A percentile compares a stretch with the other conserved stretches of the same genome.
Evolutionary conservation across 2,888 invertebrate species (phyloP).

Genomic region (Ptychoptera albimana): DNA sequence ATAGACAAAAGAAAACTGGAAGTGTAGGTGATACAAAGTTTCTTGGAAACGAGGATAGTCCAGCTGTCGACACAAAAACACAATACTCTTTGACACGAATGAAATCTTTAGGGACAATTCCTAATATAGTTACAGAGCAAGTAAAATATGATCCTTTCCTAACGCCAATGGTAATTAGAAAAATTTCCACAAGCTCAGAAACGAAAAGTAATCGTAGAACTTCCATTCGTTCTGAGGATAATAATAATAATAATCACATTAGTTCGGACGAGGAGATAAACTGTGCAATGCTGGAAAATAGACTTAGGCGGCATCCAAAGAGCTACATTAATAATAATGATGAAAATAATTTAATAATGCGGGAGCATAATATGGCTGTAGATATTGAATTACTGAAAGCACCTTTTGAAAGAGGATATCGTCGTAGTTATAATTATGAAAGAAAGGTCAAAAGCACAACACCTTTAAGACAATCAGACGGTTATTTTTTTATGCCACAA

Average conservation of each 20-base stretch:
- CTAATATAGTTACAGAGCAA: conserved; percentile 26
- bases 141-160: conserved; percentile 27
- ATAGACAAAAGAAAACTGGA: conserved; percentile 12
- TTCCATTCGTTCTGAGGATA: conserved; percentile 1
- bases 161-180: conserved; percentile 26
- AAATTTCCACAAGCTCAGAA: conserved; percentile 6
- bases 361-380: background rate
- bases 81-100: conserved; percentile 19
- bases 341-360: conserved; percentile 5
- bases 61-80: background rate
- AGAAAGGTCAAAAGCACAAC: conserved; percentile 18
- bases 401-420: conserved; percentile 26
- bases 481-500: conserved; percentile 14
- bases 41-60: conserved; percentile 25
- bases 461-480: conserved; percentile 21
- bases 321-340: background rate
- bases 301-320: background rate
- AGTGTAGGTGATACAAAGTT: conserved; percentile 30
- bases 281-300: background rate
- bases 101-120: conserved; percentile 30
- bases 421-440: conserved; percentile 19
- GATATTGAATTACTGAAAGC: conserved; percentile 4
- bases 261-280: conserved; percentile 1
- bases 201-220: background rate
- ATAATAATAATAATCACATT: conserved; percentile 1